These are phyloP conservation scores for Drosophila insularis DNA, from an alignment of 1,140 invertebrate species.

Conservation along the genomic window DNA sequence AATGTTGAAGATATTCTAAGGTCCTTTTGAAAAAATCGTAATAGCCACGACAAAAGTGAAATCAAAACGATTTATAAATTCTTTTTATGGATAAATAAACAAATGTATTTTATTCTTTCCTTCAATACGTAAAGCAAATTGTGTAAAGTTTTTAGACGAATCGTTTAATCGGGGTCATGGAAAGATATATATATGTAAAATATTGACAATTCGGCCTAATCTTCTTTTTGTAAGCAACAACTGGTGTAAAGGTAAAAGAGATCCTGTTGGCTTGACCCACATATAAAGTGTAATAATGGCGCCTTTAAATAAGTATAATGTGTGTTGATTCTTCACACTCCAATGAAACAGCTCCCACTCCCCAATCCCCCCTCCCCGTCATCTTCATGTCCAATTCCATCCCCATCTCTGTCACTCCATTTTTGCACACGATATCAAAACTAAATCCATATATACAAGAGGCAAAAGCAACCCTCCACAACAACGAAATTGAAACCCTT, in stretches of 20 bases:
- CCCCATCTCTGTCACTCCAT: not conserved
- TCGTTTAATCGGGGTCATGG: too few species aligned
- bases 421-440: not conserved
- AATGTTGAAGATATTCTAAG: too few species aligned
- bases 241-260: not conserved
- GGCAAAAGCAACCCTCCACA: conserved; percentile 21
- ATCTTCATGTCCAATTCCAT: too few species aligned
- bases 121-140: too few species aligned
- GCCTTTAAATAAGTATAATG: conserved; percentile 38
- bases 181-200: too few species aligned
- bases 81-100: too few species aligned
- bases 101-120: too few species aligned
- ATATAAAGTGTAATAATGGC: conserved; percentile 29
- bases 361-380: not conserved
- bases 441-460: not conserved
- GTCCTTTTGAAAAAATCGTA: too few species aligned
- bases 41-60: too few species aligned
- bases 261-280: not conserved
- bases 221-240: not conserved
- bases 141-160: too few species aligned
- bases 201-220: too few species aligned
- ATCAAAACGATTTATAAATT: too few species aligned
- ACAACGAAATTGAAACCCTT: conserved; percentile 3
- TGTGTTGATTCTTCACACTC: conserved; percentile 46
- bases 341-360: conserved; percentile 2